Base-by-base conservation (phyloP, 2,113 vertebrate genomes). In the Chionomys nivalis region DNA sequence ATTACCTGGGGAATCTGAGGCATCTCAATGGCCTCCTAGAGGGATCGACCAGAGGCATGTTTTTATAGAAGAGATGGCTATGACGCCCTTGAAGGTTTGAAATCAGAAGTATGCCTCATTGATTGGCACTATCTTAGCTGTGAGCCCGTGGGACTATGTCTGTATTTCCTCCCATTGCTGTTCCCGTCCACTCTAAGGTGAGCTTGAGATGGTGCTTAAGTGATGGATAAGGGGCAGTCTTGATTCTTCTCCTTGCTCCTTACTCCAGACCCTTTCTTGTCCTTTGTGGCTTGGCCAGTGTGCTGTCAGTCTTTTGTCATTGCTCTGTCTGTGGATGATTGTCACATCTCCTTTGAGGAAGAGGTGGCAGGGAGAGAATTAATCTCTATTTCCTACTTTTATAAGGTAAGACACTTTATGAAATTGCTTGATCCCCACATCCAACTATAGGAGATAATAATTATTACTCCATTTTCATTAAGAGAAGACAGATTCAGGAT, bases 311-410 rank as follows among this genome's bases (percentile, higher is more conserved):
- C 49, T 76, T 88, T 88, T 90, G 33, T 66, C 82, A 58, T 52
- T 76, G 14, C 33, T 85, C 52, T 58, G 0, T 95, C 9, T 61
- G 31, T 7, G 19, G n/a, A 2, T 91, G 42, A 49, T 42, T 78
- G 72, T 88, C 76, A 47, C 2, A 36, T 92, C 33, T 70, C 81
- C 39, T 94, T 93, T 90, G 55, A 87, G 63, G 77, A 94, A 88
- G 31, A 93, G 61, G 96, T 19, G 61, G 24, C 28, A 90, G 10
- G 58, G 86, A 89, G 42, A 94, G 42, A 82, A 70, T 91, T 77
- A 93, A 87, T 55, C 42, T 91, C 87, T 92, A 70, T 65, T 94
- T 87, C 16, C 77, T 68, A 28, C 31, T 78, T 4, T 76, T 55
- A 14, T 88, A 23, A 83, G 39, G 36, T 33, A 13, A 83, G 39